Evolutionary conservation across 1,140 invertebrate species (phyloP).

Genomic region (Trichonephila clavata): DNA sequence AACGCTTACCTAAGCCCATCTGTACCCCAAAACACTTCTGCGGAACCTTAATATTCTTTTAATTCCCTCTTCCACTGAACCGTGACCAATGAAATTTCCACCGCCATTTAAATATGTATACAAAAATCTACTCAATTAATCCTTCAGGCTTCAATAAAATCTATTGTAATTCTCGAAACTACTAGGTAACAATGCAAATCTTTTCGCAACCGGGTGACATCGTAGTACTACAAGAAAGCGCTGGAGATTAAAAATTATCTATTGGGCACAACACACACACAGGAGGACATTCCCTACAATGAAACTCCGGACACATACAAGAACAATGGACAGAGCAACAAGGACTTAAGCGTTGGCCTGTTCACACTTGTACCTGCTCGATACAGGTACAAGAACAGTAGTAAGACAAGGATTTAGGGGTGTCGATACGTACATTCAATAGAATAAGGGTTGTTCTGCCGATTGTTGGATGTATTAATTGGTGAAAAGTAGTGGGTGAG

Average conservation of each 20-base stretch:
- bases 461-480: constrained; percentile 3
- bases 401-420: not conserved
- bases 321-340: not conserved
- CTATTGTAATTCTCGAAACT: not conserved
- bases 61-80: no score
- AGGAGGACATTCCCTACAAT: not conserved
- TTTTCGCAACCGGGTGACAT: not conserved
- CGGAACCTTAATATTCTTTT: no score
- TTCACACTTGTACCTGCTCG: not conserved
- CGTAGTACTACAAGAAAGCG: not conserved
- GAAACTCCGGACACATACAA: not conserved
- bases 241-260: constrained; percentile 2
- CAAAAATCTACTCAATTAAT: not conserved
- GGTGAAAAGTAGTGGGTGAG: not conserved
- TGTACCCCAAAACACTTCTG: no score
- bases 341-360: not conserved
- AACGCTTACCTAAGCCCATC: no score
- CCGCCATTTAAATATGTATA: no score
- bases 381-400: not conserved
- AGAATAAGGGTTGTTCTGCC: not conserved
- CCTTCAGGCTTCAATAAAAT: not conserved
- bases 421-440: not conserved
- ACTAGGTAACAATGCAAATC: not conserved
- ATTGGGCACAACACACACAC: not conserved
- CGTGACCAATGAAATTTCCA: no score